These are phyloP conservation scores for Lissocephala sabroskyi DNA, from an alignment of 2,888 invertebrate genomes.

Conservation along the genomic window DNA sequence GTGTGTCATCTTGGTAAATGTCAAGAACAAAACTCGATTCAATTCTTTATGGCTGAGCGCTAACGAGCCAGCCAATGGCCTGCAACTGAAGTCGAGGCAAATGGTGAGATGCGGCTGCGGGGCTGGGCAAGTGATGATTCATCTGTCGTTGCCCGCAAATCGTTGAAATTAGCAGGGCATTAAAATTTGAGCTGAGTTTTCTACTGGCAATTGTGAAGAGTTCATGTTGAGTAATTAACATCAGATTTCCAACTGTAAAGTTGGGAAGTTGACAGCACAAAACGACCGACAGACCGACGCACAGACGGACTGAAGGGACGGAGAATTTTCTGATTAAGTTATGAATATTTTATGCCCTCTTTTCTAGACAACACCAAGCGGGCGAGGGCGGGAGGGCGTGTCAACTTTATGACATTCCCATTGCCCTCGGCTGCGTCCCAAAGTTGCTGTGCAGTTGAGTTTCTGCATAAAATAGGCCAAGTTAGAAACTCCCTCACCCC, in stretches of 20 bases:
- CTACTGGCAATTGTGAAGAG: too few relatives aligned
- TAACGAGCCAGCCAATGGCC: slow-evolving; percentile 12
- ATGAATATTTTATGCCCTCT: slow-evolving; percentile 48
- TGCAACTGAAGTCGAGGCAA: too few relatives aligned
- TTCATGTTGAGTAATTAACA: slow-evolving; percentile 57
- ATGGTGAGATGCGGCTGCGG: too few relatives aligned
- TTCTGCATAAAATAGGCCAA: slow-evolving; percentile 13
- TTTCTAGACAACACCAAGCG: slow-evolving; percentile 15
- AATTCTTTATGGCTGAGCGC: slow-evolving; percentile 41
- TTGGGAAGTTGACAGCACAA: slow-evolving; percentile 13
- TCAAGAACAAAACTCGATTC: slow-evolving; percentile 48
- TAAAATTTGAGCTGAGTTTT: too few relatives aligned
- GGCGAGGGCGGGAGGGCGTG: slow-evolving; percentile 9
- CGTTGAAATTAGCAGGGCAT: too few relatives aligned
- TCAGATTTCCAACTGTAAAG: slow-evolving; percentile 48
- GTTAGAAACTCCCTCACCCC: background rate
- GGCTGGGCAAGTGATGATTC: too few relatives aligned
- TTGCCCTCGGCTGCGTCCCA: slow-evolving; percentile 9
- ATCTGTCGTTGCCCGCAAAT: too few relatives aligned
- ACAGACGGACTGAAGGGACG: too few relatives aligned
- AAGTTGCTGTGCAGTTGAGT: slow-evolving; percentile 32
- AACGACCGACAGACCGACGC: too few relatives aligned
- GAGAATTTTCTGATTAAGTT: slow-evolving; percentile 61
- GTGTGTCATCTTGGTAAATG: slow-evolving; percentile 44
- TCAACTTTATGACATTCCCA: slow-evolving; percentile 55